These are phyloP conservation scores for Oscheius sp. DNA, from an alignment of 2,888 invertebrate species.

Conservation along the genomic window DNA sequence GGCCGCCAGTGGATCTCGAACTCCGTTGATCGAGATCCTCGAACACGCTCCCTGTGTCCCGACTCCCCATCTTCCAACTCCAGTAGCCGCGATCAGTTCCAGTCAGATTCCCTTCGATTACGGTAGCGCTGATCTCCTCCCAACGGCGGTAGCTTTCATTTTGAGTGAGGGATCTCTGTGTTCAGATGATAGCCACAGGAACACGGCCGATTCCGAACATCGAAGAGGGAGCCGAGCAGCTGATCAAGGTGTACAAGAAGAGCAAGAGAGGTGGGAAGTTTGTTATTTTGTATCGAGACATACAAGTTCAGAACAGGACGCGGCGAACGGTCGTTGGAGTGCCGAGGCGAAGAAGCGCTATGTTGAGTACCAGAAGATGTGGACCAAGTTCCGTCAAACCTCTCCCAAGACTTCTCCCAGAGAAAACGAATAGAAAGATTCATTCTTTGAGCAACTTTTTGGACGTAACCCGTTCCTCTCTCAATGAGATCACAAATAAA, in stretches of 20 bases:
- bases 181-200: constrained; percentile 1
- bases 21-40: constrained; percentile 12
- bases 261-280: constrained; percentile 41
- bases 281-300: not conserved
- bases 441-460: constrained; percentile 18
- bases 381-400: constrained; percentile 39
- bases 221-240: constrained; percentile 37
- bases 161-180: not conserved
- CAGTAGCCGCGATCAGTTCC: constrained; percentile 11
- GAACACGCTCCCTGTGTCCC: constrained; percentile 35
- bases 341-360: constrained; percentile 53
- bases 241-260: constrained; percentile 48
- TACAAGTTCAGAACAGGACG: constrained; percentile 42
- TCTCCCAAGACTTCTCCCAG: constrained; percentile 12
- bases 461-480: constrained; percentile 4
- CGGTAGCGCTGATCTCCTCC: constrained; percentile 6
- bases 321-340: constrained; percentile 48
- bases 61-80: constrained; percentile 18
- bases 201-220: constrained; percentile 9
- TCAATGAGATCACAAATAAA: not conserved
- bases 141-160: constrained; percentile 32
- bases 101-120: not conserved
- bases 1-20: constrained; percentile 22
- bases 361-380: constrained; percentile 51
- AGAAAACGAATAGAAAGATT: not conserved